Percentiles rank a stretch among this genome's conserved stretches.
phyloP scores from a whole-genome alignment of 2,113 vertebrate species.

The Dipodomys stephensi region DNA sequence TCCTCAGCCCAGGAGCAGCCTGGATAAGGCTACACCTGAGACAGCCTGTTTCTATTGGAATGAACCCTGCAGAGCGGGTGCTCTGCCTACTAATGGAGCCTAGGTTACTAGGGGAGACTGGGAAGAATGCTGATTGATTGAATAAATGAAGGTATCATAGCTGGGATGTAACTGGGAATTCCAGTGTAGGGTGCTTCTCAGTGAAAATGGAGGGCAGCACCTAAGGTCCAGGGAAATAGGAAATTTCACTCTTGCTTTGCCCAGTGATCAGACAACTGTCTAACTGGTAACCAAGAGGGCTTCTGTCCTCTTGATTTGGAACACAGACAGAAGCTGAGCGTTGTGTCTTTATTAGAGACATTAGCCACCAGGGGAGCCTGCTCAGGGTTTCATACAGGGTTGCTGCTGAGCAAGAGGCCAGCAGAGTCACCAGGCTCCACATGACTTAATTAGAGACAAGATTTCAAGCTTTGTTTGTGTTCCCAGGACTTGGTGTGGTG shows the following conservation, averaged over 20 bases:
- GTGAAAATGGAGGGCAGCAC: neutral
- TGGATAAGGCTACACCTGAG: neutral
- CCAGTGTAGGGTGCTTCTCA: neutral
- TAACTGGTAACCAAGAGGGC: slow-evolving; percentile 5
- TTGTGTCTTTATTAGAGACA: slow-evolving; percentile 74
- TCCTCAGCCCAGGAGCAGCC: neutral
- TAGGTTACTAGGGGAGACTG: neutral
- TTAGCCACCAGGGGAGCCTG: slow-evolving; percentile 68
- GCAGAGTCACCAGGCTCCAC: slow-evolving; percentile 71
- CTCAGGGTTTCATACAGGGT: slow-evolving; percentile 46
- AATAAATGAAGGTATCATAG: neutral
- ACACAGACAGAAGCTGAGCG: slow-evolving; percentile 30
- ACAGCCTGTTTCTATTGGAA: neutral
- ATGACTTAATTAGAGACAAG: slow-evolving; percentile 82
- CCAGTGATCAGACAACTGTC: slow-evolving; percentile 3
- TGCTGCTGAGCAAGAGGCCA: slow-evolving; percentile 68
- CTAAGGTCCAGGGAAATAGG: neutral
- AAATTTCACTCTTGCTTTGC: neutral
- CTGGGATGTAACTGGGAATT: neutral
- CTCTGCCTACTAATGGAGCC: neutral
- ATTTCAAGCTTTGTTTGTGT: slow-evolving; percentile 79
- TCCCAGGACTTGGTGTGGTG: slow-evolving; percentile 64
- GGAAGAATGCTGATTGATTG: neutral
- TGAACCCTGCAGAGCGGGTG: neutral
- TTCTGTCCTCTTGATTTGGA: slow-evolving; percentile 44